Evolutionary conservation across 2,113 vertebrate species (phyloP).

Genomic region (Theristicus caerulescens): DNA sequence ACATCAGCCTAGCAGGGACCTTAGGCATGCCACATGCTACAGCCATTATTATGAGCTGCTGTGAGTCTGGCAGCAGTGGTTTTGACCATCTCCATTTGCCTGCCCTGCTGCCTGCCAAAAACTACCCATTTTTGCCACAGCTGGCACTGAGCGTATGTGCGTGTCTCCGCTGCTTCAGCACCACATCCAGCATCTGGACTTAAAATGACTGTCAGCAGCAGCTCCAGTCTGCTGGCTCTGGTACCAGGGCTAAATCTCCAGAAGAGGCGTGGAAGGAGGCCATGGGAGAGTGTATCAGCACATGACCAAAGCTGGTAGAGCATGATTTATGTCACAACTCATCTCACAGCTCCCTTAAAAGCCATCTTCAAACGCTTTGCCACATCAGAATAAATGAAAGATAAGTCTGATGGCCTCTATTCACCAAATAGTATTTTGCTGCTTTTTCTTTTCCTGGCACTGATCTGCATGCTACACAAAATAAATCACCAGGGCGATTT

Average conservation of each 20-base stretch:
- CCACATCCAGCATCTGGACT: not conserved
- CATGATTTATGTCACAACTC: not conserved
- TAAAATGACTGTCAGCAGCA: not conserved
- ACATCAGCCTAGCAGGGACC: not conserved
- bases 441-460: not conserved
- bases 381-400: not conserved
- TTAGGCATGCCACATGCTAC: fast-evolving
- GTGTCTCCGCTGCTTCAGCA: not conserved
- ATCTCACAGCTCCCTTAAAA: not conserved
- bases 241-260: not conserved
- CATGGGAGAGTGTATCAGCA: not conserved
- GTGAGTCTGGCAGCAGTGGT: not conserved
- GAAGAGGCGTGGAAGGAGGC: not conserved
- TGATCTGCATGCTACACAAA: not conserved
- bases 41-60: not conserved
- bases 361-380: not conserved
- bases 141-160: fast-evolving
- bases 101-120: not conserved
- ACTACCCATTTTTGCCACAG: not conserved
- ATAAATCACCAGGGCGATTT: not conserved
- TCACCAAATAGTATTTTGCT: not conserved
- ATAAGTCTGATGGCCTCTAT: not conserved
- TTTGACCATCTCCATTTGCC: not conserved
- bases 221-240: not conserved
- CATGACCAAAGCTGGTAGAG: not conserved